These are phyloP conservation scores for Kryphioiulus occultus DNA, from an alignment of 2,888 invertebrate species.

Conservation along the genomic window DNA sequence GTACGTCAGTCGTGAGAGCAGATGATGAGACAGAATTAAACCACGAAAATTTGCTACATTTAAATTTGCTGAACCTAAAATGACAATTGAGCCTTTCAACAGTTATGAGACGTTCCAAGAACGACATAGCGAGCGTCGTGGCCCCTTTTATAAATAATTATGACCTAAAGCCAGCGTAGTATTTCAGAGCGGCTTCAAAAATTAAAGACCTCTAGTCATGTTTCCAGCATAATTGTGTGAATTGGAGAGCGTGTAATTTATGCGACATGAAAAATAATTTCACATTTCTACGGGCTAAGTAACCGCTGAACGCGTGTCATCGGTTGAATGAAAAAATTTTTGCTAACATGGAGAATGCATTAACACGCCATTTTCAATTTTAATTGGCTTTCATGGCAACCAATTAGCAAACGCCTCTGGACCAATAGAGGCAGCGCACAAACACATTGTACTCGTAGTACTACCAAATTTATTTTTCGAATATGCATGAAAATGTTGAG, in stretches of 20 bases:
- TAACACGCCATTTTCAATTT: background rate
- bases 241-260: slow-evolving; percentile 18
- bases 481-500: background rate
- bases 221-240: slow-evolving; percentile 27
- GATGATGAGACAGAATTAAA: slow-evolving; percentile 2
- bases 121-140: background rate
- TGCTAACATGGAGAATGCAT: slow-evolving; percentile 4
- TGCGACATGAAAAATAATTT: background rate
- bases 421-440: background rate
- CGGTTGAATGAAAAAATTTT: background rate
- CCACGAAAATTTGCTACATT: background rate
- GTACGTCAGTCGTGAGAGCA: background rate
- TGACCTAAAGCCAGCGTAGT: slow-evolving; percentile 3
- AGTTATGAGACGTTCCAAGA: background rate
- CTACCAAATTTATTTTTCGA: background rate
- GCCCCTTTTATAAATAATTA: slow-evolving; percentile 36
- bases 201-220: background rate
- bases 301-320: background rate
- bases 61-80: background rate
- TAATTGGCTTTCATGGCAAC: slow-evolving; percentile 29
- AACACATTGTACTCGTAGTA: background rate
- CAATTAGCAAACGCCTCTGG: background rate
- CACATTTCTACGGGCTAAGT: background rate
- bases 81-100: slow-evolving; percentile 34
- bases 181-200: slow-evolving; percentile 18